Evolutionary conservation across 2,888 invertebrate genomes (phyloP).

Genomic region (Bugulina stolonifera): DNA sequence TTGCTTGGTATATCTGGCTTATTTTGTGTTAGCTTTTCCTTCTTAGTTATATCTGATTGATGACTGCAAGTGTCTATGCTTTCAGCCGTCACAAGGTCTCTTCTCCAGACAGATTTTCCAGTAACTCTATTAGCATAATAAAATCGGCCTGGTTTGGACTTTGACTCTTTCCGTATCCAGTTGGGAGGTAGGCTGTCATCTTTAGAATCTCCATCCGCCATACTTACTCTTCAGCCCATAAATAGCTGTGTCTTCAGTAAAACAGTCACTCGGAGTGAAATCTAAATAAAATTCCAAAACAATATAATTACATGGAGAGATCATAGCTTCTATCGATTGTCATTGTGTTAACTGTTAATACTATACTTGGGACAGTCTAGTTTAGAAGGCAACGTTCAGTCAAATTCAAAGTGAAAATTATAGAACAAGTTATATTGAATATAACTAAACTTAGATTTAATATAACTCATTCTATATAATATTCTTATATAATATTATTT

Average conservation of each 20-base stretch:
- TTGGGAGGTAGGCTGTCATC: background rate
- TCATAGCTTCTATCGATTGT: too few species aligned
- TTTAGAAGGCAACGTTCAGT: too few species aligned
- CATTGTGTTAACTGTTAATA: too few species aligned
- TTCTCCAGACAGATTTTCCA: conserved; percentile 1
- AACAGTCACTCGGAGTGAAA: too few species aligned
- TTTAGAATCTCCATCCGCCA: background rate
- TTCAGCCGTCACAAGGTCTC: background rate
- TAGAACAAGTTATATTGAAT: background rate
- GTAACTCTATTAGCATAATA: background rate
- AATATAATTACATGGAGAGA: too few species aligned
- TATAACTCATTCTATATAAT: background rate
- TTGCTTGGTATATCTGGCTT: background rate
- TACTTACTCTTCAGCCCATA: too few species aligned
- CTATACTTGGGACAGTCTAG: too few species aligned
- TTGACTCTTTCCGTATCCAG: conserved; percentile 15
- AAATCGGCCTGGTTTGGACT: conserved; percentile 20
- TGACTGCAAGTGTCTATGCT: background rate
- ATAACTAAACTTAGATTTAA: background rate
- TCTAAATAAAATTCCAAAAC: too few species aligned
- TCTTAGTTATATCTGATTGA: background rate
- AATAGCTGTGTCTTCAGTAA: too few species aligned
- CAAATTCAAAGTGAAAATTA: too few species aligned
- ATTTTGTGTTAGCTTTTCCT: background rate
- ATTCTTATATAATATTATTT: too few species aligned